Evolutionary conservation across 2,113 vertebrate species (phyloP).

Genomic region (Elephas maximus): DNA sequence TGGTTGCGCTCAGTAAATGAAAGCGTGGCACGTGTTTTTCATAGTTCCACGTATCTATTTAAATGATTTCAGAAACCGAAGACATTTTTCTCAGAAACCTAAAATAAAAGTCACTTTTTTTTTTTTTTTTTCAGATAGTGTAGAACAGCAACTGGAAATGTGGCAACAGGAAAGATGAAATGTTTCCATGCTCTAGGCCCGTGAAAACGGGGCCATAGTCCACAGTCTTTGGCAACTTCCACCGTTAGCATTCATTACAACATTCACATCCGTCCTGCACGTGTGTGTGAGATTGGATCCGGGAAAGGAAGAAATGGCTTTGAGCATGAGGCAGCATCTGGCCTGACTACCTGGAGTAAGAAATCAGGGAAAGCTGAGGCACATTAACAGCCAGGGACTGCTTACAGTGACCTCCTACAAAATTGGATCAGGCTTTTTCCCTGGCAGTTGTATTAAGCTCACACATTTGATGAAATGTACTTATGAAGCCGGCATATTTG

Average conservation of each 20-base stretch:
- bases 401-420: constrained; percentile 69
- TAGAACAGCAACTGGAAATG: constrained; percentile 9
- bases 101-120: constrained; percentile 37
- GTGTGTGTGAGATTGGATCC: neutral
- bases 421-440: constrained; percentile 82
- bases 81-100: constrained; percentile 34
- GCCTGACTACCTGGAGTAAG: constrained; percentile 46
- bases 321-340: neutral
- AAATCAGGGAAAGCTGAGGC: constrained; percentile 41
- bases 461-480: constrained; percentile 81
- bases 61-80: constrained; percentile 61
- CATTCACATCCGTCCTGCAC: neutral
- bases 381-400: constrained; percentile 61
- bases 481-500: constrained; percentile 33
- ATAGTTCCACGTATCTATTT: constrained; percentile 32
- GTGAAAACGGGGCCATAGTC: neutral
- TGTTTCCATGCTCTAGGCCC: constrained; percentile 22
- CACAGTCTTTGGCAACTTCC: constrained; percentile 32
- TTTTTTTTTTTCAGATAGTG: neutral
- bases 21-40: neutral
- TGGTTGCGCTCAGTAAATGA: constrained; percentile 28
- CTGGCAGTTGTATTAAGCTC: constrained; percentile 75
- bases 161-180: constrained; percentile 20
- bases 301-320: neutral
- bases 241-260: constrained; percentile 46